phyloP scores from a whole-genome alignment of 2,888 invertebrate species.

The Phalera bucephala region DNA sequence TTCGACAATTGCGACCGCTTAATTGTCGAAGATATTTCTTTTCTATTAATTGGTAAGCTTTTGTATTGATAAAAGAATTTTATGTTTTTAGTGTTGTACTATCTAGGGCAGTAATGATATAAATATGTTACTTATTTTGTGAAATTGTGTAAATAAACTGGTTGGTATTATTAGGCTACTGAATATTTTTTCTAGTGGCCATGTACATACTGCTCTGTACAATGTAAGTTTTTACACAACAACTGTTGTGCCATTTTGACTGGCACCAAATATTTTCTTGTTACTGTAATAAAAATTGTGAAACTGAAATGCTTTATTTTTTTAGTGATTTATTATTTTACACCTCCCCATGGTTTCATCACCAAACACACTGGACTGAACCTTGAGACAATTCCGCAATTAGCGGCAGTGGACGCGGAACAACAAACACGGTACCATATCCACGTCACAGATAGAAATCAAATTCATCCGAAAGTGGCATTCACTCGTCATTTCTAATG shows the following conservation, averaged over 20 bases:
- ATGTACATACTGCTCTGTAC: constrained; percentile 51
- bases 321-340: too few species aligned
- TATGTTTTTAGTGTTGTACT: constrained; percentile 7
- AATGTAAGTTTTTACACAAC: constrained; percentile 68
- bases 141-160: constrained; percentile 41
- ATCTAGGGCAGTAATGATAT: not conserved
- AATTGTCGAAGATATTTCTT: not conserved
- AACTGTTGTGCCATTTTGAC: constrained; percentile 66
- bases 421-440: too few species aligned
- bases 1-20: too few species aligned
- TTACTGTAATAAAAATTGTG: constrained; percentile 63
- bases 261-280: constrained; percentile 65
- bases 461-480: too few species aligned
- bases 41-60: not conserved
- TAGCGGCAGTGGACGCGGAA: too few species aligned
- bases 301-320: constrained; percentile 19
- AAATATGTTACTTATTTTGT: constrained; percentile 40
- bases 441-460: too few species aligned
- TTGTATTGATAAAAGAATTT: constrained; percentile 9
- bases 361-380: too few species aligned
- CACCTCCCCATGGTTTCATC: too few species aligned
- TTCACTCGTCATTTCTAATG: too few species aligned
- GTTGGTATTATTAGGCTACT: constrained; percentile 33
- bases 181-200: constrained; percentile 46
- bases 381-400: too few species aligned